Conservation (phyloP, 2,113 vertebrate species). For the Oreochromis niloticus region DNA sequence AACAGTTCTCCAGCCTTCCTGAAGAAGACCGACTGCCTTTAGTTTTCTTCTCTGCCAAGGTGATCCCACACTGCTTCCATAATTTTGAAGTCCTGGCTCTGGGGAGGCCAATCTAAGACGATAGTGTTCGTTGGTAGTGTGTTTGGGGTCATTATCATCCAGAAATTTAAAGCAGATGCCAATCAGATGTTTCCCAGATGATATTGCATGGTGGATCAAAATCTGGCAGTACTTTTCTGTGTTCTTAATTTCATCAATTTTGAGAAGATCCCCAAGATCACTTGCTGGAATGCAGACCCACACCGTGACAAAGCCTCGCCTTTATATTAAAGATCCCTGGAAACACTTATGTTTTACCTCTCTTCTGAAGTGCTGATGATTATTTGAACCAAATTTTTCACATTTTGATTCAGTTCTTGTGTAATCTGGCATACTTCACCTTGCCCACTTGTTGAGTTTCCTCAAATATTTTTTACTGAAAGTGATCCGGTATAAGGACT, state of each 20-base stretch:
- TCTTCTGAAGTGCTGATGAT: neutral
- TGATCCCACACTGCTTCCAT: neutral
- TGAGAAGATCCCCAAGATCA: neutral
- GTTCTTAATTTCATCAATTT: neutral
- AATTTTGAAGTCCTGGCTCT: neutral
- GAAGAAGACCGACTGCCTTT: neutral
- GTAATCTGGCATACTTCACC: neutral
- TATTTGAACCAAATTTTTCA: neutral
- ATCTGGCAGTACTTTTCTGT: neutral
- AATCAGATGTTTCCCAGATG: neutral
- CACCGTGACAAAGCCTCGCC: neutral
- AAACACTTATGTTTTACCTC: neutral
- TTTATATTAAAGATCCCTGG: neutral
- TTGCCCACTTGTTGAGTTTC: neutral
- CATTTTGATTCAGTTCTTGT: neutral
- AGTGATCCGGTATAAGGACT: neutral
- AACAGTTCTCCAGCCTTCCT: no score
- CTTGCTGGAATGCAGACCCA: neutral
- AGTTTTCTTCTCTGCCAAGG: neutral
- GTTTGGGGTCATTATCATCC: neutral
- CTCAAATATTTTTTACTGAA: neutral
- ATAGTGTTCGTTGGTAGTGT: neutral
- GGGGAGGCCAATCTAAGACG: neutral
- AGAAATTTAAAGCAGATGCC: neutral
- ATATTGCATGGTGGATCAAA: neutral